A percentile compares a stretch with the other conserved stretches of the same genome.
phyloP scores from a whole-genome alignment of 1,140 invertebrate species.

The Oryzaephilus surinamensis region DNA sequence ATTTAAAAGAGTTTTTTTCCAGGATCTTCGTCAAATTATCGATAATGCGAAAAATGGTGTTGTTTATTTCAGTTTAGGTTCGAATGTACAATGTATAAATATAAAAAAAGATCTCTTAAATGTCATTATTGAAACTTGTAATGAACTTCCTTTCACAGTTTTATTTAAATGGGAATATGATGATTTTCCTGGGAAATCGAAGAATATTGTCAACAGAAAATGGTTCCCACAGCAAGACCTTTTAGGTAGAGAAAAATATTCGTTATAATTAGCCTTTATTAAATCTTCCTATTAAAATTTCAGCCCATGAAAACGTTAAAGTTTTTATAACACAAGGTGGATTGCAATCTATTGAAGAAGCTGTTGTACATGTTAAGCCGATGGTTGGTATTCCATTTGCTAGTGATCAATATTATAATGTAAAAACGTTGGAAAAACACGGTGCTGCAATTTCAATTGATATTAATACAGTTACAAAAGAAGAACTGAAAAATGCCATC shows the following conservation, averaged over 20 bases:
- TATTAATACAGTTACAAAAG: conserved; percentile 16
- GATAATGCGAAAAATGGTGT: conserved; percentile 41
- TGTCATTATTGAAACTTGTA: conserved; percentile 40
- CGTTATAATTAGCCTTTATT: not conserved
- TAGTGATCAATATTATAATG: conserved; percentile 33
- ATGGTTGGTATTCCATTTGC: conserved; percentile 39
- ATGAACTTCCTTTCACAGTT: conserved; percentile 41
- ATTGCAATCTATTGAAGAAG: conserved; percentile 40
- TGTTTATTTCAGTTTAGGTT: conserved; percentile 48
- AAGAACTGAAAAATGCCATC: conserved; percentile 16
- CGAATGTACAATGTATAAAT: conserved; percentile 44
- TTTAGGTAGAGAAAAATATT: conserved; percentile 15
- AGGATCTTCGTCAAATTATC: conserved; percentile 38
- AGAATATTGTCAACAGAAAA: conserved; percentile 44
- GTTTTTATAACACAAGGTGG: conserved; percentile 43
- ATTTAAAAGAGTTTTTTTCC: too few species aligned
- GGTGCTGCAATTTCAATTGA: conserved; percentile 25
- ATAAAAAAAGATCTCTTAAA: conserved; percentile 38
- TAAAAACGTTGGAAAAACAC: conserved; percentile 14
- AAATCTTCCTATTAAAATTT: conserved; percentile 34
- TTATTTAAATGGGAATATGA: conserved; percentile 48
- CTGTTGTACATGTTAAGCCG: conserved; percentile 39
- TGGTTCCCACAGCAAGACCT: conserved; percentile 49
- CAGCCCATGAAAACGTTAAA: conserved; percentile 36
- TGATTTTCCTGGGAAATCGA: conserved; percentile 29